These are phyloP conservation scores for Agrochola macilenta DNA, from an alignment of 2,888 invertebrate species.

Conservation along the genomic window DNA sequence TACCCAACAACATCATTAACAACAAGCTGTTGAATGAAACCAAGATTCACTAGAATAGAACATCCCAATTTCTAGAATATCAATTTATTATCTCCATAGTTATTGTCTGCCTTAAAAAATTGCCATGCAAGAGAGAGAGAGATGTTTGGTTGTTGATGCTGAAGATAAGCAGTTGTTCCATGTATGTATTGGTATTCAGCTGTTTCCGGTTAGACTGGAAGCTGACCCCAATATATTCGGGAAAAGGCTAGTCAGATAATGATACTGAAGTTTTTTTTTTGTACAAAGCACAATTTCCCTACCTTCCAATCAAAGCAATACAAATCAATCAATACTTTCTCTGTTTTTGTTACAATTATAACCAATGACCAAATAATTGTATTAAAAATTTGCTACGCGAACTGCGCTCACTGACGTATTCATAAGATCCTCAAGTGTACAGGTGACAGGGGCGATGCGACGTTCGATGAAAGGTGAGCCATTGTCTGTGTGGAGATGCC, in stretches of 20 bases:
- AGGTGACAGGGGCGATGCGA: no score
- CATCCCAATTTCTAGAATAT: no score
- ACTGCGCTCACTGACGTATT: no score
- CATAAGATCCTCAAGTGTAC: no score
- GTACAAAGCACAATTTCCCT: background rate
- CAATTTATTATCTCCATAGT: background rate
- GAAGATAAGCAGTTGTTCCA: background rate
- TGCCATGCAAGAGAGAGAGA: no score
- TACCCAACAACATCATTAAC: no score
- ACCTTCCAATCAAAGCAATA: background rate
- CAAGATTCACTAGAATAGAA: no score
- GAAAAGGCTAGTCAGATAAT: background rate
- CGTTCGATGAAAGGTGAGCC: no score
- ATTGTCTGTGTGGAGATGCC: no score
- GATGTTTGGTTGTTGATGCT: background rate
- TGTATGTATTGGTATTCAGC: background rate
- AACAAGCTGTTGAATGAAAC: no score
- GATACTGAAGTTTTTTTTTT: no score
- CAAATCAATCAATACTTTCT: background rate
- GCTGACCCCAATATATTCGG: background rate
- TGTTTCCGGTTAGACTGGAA: background rate
- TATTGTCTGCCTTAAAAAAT: background rate
- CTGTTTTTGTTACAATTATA: background rate
- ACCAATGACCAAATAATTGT: background rate
- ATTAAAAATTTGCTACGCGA: no score